Percentiles rank a stretch among this genome's conserved stretches.
These are phyloP conservation scores for Tipula vernalis DNA, from an alignment of 2,888 invertebrate species.

Conservation along the genomic window DNA sequence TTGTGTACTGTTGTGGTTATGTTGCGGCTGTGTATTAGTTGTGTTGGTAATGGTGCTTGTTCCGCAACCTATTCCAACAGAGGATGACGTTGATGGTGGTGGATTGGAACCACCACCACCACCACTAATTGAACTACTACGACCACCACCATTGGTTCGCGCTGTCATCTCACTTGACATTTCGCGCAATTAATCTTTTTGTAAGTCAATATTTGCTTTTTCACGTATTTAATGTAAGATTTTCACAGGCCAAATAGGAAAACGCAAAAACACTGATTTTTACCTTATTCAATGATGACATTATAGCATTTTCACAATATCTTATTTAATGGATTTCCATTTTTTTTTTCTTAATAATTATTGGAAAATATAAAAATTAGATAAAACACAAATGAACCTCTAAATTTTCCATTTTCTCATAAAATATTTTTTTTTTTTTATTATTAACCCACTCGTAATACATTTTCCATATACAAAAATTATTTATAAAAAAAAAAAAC, in stretches of 20 bases:
- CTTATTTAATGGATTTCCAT: neutral
- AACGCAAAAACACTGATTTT: neutral
- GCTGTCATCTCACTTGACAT: constrained; percentile 11
- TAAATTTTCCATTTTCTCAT: neutral
- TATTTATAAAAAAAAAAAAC: neutral
- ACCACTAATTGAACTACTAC: neutral
- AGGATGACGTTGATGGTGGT: neutral
- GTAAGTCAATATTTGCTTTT: neutral
- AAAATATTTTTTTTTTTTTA: neutral
- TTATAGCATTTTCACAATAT: neutral
- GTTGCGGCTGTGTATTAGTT: neutral
- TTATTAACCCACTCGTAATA: neutral
- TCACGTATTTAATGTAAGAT: neutral
- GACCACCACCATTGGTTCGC: neutral
- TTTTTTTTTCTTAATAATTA: neutral
- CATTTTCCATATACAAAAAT: neutral
- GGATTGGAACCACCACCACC: neutral
- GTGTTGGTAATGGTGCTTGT: neutral
- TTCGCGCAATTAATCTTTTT: neutral
- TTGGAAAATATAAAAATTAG: neutral
- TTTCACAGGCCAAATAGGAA: neutral
- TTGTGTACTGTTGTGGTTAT: neutral
- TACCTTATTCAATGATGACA: neutral
- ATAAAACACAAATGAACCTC: neutral
- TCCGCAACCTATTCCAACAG: neutral